Percentiles rank a stretch among this genome's conserved stretches.
Evolutionary conservation across 2,888 invertebrate genomes (phyloP).

Genomic region (Pollenia angustigena): DNA sequence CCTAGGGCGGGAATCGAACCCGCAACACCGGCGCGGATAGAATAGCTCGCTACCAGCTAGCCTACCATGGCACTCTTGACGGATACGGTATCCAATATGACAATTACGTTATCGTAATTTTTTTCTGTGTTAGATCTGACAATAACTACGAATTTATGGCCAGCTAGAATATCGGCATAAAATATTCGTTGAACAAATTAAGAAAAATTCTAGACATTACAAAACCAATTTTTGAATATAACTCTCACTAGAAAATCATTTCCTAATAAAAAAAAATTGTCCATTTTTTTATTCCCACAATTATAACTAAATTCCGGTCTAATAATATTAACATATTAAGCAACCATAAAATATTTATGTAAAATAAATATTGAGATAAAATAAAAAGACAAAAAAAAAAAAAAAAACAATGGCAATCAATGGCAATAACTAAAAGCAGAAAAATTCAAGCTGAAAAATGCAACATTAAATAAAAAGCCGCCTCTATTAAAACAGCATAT

Average conservation of each 20-base stretch:
- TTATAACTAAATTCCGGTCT: slow-evolving; percentile 65
- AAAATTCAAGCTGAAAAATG: slow-evolving; percentile 26
- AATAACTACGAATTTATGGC: too few relatives aligned
- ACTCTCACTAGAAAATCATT: neutral
- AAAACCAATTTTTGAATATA: too few relatives aligned
- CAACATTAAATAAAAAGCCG: slow-evolving; percentile 72
- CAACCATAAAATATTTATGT: slow-evolving; percentile 65
- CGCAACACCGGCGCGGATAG: too few relatives aligned
- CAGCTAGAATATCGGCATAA: too few relatives aligned
- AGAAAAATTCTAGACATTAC: too few relatives aligned
- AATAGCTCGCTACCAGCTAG: too few relatives aligned
- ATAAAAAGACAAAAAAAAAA: slow-evolving; percentile 7
- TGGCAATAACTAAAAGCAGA: neutral
- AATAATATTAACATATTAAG: slow-evolving; percentile 68
- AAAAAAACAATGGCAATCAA: slow-evolving; percentile 14
- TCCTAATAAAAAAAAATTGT: neutral
- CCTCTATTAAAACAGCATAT: slow-evolving; percentile 72
- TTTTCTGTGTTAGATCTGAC: too few relatives aligned
- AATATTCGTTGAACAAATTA: too few relatives aligned
- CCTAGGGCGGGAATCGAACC: too few relatives aligned
- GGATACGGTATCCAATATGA: too few relatives aligned
- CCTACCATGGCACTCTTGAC: too few relatives aligned
- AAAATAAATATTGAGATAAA: slow-evolving; percentile 60
- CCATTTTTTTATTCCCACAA: slow-evolving; percentile 39
- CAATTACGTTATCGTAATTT: too few relatives aligned